Evolutionary conservation across 2,113 vertebrate species (phyloP).

Genomic region (Potamarius usumacintae): DNA sequence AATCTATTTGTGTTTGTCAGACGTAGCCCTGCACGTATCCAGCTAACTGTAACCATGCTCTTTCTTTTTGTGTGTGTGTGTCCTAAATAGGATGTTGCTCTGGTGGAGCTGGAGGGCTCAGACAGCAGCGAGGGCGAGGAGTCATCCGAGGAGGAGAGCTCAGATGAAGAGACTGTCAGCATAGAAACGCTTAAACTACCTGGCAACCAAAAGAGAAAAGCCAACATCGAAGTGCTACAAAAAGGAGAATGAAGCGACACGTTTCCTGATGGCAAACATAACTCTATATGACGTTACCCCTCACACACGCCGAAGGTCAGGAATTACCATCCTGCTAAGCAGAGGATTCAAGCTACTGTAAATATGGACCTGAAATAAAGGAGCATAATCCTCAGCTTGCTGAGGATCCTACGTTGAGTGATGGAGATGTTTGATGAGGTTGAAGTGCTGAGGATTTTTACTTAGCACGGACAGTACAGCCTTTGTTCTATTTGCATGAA

Average conservation of each 20-base stretch:
- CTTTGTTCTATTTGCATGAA: not conserved
- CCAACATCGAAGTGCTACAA: conserved; percentile 81
- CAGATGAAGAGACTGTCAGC: conserved; percentile 69
- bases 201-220: conserved; percentile 66
- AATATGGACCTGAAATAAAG: not conserved
- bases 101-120: conserved; percentile 81
- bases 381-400: not conserved
- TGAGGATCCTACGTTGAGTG: too few species aligned
- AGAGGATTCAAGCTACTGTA: not conserved
- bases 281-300: not conserved
- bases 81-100: conserved; percentile 79
- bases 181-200: conserved; percentile 82
- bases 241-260: conserved; percentile 33
- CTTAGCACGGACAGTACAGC: not conserved
- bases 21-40: not conserved
- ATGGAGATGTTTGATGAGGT: not conserved
- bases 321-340: not conserved
- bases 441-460: not conserved
- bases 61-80: not conserved
- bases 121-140: conserved; percentile 68
- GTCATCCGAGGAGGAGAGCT: conserved; percentile 63
- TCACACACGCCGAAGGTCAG: not conserved
- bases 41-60: not conserved
- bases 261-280: not conserved
- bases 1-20: not conserved